phyloP scores from a whole-genome alignment of 1,140 invertebrate species.

The Cyclargus thomasi region DNA sequence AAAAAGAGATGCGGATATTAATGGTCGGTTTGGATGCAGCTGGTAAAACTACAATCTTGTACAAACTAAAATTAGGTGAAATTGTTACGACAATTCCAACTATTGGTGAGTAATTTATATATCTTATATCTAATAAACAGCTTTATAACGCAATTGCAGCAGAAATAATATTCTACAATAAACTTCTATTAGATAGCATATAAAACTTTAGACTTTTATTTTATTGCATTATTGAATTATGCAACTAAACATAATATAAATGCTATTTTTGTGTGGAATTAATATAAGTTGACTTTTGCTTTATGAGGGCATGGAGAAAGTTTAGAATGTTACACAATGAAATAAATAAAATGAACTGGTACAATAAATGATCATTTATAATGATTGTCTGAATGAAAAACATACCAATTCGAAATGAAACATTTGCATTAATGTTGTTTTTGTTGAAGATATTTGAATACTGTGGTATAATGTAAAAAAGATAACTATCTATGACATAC shows the following conservation, averaged over 20 bases:
- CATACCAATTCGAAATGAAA: too few species aligned
- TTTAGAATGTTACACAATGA: slow-evolving; percentile 3
- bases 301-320: neutral
- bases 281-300: neutral
- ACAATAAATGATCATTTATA: neutral
- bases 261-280: neutral
- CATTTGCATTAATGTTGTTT: too few species aligned
- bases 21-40: slow-evolving; percentile 99
- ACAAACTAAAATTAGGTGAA: slow-evolving; percentile 99
- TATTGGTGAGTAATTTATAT: slow-evolving; percentile 88
- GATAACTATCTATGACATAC: too few species aligned
- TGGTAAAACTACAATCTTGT: slow-evolving; percentile 99
- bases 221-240: too few species aligned
- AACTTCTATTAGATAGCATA: too few species aligned
- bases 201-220: too few species aligned
- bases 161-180: too few species aligned
- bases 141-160: neutral
- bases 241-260: too few species aligned
- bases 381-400: too few species aligned
- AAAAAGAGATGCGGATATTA: slow-evolving; percentile 99
- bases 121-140: neutral
- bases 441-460: too few species aligned
- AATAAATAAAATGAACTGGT: neutral
- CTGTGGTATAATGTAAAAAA: too few species aligned
- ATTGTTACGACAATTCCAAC: slow-evolving; percentile 99